Evolutionary conservation across 1,140 invertebrate species (phyloP), one percentile per base, ranked within the genome.

Genomic region (Stenopsyche tienmushanensis): DNA sequence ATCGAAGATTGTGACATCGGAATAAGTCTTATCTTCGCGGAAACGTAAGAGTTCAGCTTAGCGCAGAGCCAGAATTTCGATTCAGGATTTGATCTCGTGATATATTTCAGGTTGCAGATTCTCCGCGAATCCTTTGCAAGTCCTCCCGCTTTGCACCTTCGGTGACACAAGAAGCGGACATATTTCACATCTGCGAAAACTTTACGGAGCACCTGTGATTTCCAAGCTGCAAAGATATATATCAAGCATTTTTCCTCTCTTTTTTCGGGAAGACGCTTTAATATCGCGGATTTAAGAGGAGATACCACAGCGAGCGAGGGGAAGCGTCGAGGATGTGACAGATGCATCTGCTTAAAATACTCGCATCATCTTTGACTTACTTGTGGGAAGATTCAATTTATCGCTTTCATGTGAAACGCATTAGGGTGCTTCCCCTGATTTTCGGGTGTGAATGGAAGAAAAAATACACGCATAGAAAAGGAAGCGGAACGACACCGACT

Each of bases 281-380:
- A 45, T 18, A 45, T 45, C 9, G 49, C 13, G 13, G 29, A 34
- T 34, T 7, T 7, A 34, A 34, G 29, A 5, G 29, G 5, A 34
- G 29, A 34, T 34, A 34, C 13, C 5, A 5, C 5, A 7, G 29
- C 29, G n/a, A n/a, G 24, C 21, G 39, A 3, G 24, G 21, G 55
- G 55, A 45, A 45, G 17, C 7, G n/a, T 15, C 34, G 57, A 47
- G 44, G 26, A 47, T 47, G 42, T 26, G 44, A 60, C 57, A 47
- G 41, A 60, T 60, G 57, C 57, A 60, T 60, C 42, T 60, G 42
- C 42, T 60, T 47, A 60, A 57, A 57, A 57, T 57, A 57, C 54
- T 23, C 25, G 21, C 25, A 34, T 57, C 57, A 60, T 60, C 42
- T 60, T 57, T 60, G 57, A 60, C 42, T 23, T 44, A 39, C 42